A percentile compares a stretch with the other conserved stretches of the same genome.
Conservation (phyloP, 2,113 vertebrate species). For the Ciconia stormi region DNA sequence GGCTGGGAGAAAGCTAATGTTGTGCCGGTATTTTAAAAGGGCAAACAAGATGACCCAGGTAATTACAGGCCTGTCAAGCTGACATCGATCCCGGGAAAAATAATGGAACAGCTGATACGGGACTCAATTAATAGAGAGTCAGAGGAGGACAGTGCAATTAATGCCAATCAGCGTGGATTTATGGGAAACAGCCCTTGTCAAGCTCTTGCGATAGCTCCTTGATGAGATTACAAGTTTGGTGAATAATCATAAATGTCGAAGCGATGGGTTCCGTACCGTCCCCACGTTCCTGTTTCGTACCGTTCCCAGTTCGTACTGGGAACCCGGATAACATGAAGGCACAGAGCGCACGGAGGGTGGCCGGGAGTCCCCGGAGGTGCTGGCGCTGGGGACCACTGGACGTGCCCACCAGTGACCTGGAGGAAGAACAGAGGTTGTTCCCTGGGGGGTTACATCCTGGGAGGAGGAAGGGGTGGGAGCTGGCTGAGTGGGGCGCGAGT, state of each 20-base stretch:
- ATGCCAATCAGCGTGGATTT: slow-evolving; percentile 16
- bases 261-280: accelerated
- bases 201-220: neutral
- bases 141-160: slow-evolving; percentile 32
- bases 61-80: slow-evolving; percentile 42
- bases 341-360: accelerated
- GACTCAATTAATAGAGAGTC: slow-evolving; percentile 37
- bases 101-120: slow-evolving; percentile 1
- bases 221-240: neutral
- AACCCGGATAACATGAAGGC: accelerated
- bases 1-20: neutral
- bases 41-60: slow-evolving; percentile 39
- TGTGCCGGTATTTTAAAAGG: neutral
- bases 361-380: accelerated
- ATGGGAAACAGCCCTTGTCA: neutral
- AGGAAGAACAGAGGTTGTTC: neutral
- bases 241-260: neutral
- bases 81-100: slow-evolving; percentile 19
- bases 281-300: neutral
- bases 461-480: too few relatives aligned
- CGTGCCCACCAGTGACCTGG: neutral
- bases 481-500: accelerated
- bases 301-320: neutral
- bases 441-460: neutral
- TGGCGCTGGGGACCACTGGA: neutral